phyloP scores from a whole-genome alignment of 2,797 vertebrate genomes.

The Hoplostethus atlanticus region DNA sequence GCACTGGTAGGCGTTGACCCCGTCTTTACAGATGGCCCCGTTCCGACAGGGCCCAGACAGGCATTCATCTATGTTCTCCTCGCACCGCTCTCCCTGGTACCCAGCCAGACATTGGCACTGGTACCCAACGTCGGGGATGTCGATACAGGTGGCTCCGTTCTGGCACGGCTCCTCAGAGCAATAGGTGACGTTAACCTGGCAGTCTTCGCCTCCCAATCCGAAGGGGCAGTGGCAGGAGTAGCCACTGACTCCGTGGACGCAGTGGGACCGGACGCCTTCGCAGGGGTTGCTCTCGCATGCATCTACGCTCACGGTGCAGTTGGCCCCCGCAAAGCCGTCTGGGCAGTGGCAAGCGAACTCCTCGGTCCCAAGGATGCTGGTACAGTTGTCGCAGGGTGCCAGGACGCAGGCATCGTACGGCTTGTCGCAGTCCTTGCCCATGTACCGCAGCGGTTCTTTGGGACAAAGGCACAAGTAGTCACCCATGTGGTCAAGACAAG shows the following conservation, averaged over 20 bases:
- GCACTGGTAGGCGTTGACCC: constrained; percentile 84
- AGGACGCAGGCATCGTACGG: constrained; percentile 83
- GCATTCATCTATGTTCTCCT: constrained; percentile 86
- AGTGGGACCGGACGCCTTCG: constrained; percentile 69
- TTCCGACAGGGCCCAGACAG: constrained; percentile 90
- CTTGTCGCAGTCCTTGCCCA: constrained; percentile 84
- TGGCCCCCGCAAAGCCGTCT: constrained; percentile 70
- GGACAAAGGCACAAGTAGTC: constrained; percentile 87
- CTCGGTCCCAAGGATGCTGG: constrained; percentile 64
- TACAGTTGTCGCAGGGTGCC: constrained; percentile 81
- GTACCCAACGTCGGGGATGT: constrained; percentile 65
- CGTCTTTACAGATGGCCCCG: constrained; percentile 92
- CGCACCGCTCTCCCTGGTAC: constrained; percentile 83
- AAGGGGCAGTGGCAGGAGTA: constrained; percentile 85
- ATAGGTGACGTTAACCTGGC: constrained; percentile 65
- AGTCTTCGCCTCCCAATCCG: constrained; percentile 78
- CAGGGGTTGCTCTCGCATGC: constrained; percentile 87
- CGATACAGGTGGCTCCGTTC: constrained; percentile 85
- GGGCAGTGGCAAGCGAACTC: constrained; percentile 84
- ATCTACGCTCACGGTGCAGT: constrained; percentile 73
- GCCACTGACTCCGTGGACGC: constrained; percentile 68
- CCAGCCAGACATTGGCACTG: constrained; percentile 85
- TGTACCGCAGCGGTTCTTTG: constrained; percentile 71
- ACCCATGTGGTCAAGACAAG: constrained; percentile 77
- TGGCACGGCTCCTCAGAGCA: constrained; percentile 85